phyloP scores from a whole-genome alignment of 2,113 vertebrate species.

The Gasterosteus nipponicus region DNA sequence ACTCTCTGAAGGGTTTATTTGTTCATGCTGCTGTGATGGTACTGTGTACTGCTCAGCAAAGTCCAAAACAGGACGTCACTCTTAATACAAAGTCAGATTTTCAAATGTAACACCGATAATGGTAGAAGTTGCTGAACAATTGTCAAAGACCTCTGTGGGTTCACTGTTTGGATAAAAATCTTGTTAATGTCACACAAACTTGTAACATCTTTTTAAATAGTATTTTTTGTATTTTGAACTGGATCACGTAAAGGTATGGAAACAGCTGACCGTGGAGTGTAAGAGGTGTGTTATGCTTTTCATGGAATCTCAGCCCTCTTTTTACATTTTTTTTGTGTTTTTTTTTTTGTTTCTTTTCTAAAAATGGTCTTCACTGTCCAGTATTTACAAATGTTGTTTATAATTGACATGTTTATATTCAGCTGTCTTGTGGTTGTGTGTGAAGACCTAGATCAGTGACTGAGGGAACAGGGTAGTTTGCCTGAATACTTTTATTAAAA shows the following conservation, averaged over 20 bases:
- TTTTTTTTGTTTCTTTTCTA: constrained; percentile 6
- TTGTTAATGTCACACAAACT: constrained; percentile 5
- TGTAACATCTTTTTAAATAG: constrained; percentile 28
- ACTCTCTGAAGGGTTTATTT: constrained; percentile 41
- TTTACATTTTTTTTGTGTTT: neutral
- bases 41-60: constrained; percentile 74
- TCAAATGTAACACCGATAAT: constrained; percentile 38
- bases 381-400: constrained; percentile 71
- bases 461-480: constrained; percentile 56
- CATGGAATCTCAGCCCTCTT: constrained; percentile 9
- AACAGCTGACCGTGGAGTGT: constrained; percentile 8
- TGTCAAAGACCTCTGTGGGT: neutral
- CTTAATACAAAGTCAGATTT: constrained; percentile 37
- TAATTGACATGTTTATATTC: constrained; percentile 63
- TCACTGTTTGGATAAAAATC: constrained; percentile 21
- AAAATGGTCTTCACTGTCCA: constrained; percentile 53
- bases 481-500: constrained; percentile 21
- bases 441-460: constrained; percentile 54
- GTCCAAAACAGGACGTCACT: constrained; percentile 21
- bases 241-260: constrained; percentile 28
- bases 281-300: constrained; percentile 17
- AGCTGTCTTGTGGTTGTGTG: constrained; percentile 62
- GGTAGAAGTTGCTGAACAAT: constrained; percentile 4
- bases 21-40: constrained; percentile 66
- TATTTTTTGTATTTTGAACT: constrained; percentile 47